A percentile compares a stretch with the other conserved stretches of the same genome.
These are phyloP conservation scores for Drosophila recens DNA, from an alignment of 2,888 invertebrate species.

Conservation along the genomic window DNA sequence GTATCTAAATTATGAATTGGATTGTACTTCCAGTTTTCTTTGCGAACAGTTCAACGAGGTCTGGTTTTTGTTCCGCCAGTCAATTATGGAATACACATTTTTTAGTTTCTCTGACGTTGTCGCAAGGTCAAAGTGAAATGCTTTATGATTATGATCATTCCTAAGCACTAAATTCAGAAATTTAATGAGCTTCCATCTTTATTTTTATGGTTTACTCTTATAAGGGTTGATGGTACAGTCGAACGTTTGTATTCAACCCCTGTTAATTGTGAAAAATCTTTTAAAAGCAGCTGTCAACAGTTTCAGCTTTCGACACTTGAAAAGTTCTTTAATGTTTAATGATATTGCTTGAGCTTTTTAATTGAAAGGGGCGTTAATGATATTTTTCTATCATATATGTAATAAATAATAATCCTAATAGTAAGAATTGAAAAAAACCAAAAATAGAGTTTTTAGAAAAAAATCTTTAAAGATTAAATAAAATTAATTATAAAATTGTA, in stretches of 20 bases:
- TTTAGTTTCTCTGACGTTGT: slow-evolving; percentile 11
- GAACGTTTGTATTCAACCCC: slow-evolving; percentile 1
- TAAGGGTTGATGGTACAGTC: slow-evolving; percentile 13
- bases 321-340: slow-evolving; percentile 7
- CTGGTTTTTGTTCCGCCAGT: slow-evolving; percentile 31
- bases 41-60: slow-evolving; percentile 31
- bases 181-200: slow-evolving; percentile 28
- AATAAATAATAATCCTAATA: no score
- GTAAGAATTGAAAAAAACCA: no score
- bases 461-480: no score
- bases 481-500: no score
- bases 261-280: slow-evolving; percentile 3
- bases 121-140: slow-evolving; percentile 65
- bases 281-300: not conserved
- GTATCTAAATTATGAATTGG: slow-evolving; percentile 37
- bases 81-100: slow-evolving; percentile 44
- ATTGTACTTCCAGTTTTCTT: slow-evolving; percentile 28
- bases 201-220: not conserved
- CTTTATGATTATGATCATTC: slow-evolving; percentile 68
- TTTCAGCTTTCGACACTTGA: slow-evolving; percentile 1
- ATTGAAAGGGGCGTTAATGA: not conserved
- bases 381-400: no score
- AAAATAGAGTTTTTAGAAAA: no score
- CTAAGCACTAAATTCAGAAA: slow-evolving; percentile 43
- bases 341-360: not conserved